Evolutionary conservation across 2,797 vertebrate genomes (phyloP).

Genomic region (Danio jaintianensis): DNA sequence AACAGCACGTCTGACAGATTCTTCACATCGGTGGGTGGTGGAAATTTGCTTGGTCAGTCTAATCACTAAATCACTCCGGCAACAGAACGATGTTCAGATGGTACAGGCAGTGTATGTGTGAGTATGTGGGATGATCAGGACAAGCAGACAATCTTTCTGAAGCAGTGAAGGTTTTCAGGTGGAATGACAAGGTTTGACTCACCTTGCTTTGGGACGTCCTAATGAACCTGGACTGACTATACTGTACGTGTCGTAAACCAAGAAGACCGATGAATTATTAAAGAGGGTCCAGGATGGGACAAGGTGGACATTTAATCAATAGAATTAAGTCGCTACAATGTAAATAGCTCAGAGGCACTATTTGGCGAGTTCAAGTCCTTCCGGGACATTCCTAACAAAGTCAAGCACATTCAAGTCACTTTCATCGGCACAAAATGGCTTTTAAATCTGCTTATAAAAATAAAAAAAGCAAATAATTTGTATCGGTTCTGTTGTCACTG

Average conservation of each 20-base stretch:
- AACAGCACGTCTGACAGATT: conserved; percentile 18
- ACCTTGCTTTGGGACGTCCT: conserved; percentile 52
- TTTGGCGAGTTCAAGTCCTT: too few species aligned
- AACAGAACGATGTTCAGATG: conserved; percentile 49
- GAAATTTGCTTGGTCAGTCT: conserved; percentile 26
- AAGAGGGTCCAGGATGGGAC: conserved; percentile 40
- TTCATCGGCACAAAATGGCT: too few species aligned
- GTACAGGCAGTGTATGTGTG: background rate
- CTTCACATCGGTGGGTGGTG: conserved; percentile 31
- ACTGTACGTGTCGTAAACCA: conserved; percentile 7
- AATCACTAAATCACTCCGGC: conserved; percentile 22
- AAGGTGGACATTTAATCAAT: conserved; percentile 41
- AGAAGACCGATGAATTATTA: conserved; percentile 53
- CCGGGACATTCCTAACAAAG: too few species aligned
- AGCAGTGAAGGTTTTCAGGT: background rate
- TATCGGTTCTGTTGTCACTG: too few species aligned
- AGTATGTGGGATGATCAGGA: background rate
- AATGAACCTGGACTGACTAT: conserved; percentile 55
- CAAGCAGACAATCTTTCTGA: background rate
- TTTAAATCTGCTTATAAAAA: too few species aligned
- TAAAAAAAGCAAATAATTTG: too few species aligned
- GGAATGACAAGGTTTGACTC: conserved; percentile 33
- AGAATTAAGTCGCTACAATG: conserved; percentile 18
- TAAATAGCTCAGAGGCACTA: conserved; percentile 1
- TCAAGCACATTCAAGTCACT: too few species aligned